Conservation (phyloP, 2,797 vertebrate species). For the Sarcoramphus papa region DNA sequence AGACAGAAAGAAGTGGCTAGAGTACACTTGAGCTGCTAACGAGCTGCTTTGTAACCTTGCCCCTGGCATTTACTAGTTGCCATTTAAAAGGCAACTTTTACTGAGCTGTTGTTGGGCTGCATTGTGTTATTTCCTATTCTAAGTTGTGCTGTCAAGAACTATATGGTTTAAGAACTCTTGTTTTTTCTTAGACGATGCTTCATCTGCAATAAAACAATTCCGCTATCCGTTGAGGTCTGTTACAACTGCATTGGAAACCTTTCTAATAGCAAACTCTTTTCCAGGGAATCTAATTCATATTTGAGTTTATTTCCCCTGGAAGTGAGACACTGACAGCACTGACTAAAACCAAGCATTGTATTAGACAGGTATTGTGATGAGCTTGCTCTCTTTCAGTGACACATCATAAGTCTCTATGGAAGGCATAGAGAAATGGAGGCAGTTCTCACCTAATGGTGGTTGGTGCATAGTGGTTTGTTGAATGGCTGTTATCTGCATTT, state of each 20-base stretch:
- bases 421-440: not conserved
- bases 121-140: not conserved
- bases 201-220: not conserved
- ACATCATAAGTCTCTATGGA: fast-evolving
- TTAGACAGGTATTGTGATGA: not conserved
- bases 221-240: not conserved
- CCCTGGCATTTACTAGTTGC: conserved; percentile 11
- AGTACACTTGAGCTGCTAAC: conserved; percentile 27
- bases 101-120: not conserved
- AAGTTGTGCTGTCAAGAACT: not conserved
- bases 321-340: not conserved
- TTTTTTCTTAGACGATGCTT: not conserved
- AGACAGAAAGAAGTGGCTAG: conserved; percentile 3
- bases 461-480: not conserved
- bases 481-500: not conserved
- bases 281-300: not conserved
- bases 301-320: not conserved
- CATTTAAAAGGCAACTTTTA: conserved; percentile 4
- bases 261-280: not conserved
- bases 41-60: conserved; percentile 13
- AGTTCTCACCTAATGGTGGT: not conserved
- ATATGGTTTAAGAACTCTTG: not conserved
- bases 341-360: not conserved
- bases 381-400: not conserved
- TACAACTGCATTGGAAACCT: not conserved